These are phyloP conservation scores for Collichthys lucidus DNA, from an alignment of 2,113 vertebrate genomes.

Conservation along the genomic window DNA sequence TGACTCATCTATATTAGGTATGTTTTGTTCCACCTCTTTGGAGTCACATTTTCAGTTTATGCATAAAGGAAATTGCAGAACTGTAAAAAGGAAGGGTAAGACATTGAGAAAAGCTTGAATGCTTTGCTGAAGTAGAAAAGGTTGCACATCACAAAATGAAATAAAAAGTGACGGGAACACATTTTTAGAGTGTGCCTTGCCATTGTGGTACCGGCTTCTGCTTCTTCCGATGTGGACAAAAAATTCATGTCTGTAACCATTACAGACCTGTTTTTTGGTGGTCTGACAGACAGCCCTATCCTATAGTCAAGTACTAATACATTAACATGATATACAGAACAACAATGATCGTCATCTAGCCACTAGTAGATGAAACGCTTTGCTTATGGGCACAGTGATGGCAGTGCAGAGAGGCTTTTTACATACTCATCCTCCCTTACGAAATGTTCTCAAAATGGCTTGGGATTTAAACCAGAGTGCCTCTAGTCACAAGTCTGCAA, in stretches of 20 bases:
- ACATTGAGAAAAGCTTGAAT: not conserved
- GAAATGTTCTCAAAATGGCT: conserved; percentile 9
- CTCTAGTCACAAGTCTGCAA: conserved; percentile 52
- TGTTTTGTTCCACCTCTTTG: not conserved
- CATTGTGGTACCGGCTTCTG: not conserved
- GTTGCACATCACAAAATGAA: not conserved
- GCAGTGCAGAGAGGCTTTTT: conserved; percentile 30
- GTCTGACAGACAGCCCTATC: not conserved
- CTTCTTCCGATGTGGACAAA: not conserved
- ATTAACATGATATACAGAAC: conserved; percentile 14
- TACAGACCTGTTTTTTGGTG: not conserved
- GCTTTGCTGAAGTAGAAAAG: not conserved
- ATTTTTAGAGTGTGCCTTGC: not conserved
- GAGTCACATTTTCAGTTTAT: not conserved
- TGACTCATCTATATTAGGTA: not conserved
- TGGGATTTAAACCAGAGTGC: conserved; percentile 34
- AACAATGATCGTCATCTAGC: not conserved
- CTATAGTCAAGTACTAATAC: not conserved
- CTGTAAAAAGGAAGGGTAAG: not conserved
- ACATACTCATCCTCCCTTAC: conserved; percentile 24
- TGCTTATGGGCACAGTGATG: conserved; percentile 39
- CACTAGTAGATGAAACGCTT: conserved; percentile 32
- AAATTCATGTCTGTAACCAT: not conserved
- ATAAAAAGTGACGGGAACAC: not conserved
- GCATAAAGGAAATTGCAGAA: not conserved